Evolutionary conservation across 2,888 invertebrate species (phyloP).

Genomic region (Perdita meconis): DNA sequence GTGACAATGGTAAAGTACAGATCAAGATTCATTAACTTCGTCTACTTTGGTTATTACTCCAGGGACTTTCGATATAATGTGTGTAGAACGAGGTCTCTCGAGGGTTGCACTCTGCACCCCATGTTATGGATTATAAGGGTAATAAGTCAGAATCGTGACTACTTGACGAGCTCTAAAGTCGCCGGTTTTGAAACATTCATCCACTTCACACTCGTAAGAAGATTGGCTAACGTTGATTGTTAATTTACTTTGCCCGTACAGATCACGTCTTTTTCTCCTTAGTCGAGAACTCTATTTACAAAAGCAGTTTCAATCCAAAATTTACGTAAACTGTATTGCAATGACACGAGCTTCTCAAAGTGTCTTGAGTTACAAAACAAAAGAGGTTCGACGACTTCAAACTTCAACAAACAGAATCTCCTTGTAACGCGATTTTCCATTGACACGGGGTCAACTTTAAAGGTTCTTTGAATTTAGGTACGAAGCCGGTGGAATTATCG

Average conservation of each 20-base stretch:
- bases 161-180: background rate
- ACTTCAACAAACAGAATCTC: background rate
- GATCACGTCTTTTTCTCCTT: background rate
- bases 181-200: background rate
- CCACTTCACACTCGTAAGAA: background rate
- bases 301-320: background rate
- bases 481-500: slow-evolving; percentile 23
- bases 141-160: background rate
- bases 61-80: background rate
- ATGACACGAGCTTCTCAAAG: background rate
- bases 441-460: background rate
- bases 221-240: no score
- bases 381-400: background rate
- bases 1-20: background rate
- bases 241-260: background rate
- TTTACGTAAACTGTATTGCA: background rate
- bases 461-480: background rate
- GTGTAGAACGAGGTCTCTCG: background rate
- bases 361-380: background rate
- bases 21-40: background rate
- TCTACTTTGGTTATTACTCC: background rate
- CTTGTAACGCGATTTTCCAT: background rate
- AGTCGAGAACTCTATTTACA: background rate
- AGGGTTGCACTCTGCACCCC: background rate
- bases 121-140: background rate